phyloP scores from a whole-genome alignment of 2,797 vertebrate species.

The Steatocranus sp. region DNA sequence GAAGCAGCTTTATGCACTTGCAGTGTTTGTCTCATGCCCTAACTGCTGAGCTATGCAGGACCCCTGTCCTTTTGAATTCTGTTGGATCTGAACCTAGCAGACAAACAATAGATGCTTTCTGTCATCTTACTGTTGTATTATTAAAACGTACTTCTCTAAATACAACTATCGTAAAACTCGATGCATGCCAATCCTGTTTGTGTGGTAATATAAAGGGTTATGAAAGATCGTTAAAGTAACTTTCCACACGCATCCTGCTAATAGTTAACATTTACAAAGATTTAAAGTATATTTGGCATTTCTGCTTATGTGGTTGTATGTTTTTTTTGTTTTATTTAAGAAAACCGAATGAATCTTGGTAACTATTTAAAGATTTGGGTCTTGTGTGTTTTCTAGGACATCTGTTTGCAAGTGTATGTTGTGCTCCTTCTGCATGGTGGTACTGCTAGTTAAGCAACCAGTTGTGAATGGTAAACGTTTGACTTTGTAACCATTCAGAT shows the following conservation, averaged over 20 bases:
- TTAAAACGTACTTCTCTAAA: neutral
- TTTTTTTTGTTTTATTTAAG: neutral
- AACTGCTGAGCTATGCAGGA: neutral
- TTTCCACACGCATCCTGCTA: neutral
- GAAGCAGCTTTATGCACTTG: neutral
- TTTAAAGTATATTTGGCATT: neutral
- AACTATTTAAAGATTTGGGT: neutral
- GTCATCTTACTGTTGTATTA: neutral
- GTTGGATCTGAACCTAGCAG: constrained; percentile 7
- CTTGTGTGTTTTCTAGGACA: neutral
- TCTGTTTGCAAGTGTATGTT: neutral
- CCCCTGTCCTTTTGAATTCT: neutral
- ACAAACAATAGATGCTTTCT: neutral
- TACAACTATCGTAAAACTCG: neutral
- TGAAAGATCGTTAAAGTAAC: neutral
- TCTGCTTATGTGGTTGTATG: neutral
- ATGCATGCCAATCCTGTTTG: neutral
- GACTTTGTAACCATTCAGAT: neutral
- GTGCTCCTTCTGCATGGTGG: neutral
- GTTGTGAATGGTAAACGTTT: neutral
- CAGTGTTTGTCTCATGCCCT: neutral
- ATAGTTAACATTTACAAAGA: neutral
- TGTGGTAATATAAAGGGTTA: neutral
- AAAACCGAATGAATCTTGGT: neutral
- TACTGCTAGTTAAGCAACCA: neutral